These are phyloP conservation scores for Phodopus roborovskii DNA, from an alignment of 2,113 vertebrate genomes.

Conservation along the genomic window DNA sequence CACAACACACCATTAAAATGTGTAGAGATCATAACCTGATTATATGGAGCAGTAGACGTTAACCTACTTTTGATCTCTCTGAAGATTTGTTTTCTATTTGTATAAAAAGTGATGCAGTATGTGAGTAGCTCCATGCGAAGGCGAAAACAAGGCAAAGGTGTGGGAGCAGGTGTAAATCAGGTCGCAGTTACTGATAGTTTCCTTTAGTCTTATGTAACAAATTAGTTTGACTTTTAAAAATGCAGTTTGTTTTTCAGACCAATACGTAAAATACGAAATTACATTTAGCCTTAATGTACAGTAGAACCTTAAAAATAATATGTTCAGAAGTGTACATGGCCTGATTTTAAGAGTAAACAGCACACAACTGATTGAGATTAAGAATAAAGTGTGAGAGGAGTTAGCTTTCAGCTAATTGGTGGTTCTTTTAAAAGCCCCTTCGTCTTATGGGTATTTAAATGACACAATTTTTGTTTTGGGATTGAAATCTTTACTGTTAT, in stretches of 20 bases:
- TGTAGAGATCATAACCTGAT: neutral
- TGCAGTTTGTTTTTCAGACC: neutral
- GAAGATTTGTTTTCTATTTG: neutral
- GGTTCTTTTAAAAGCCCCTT: neutral
- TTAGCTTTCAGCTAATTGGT: neutral
- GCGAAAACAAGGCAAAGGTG: neutral
- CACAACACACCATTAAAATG: neutral
- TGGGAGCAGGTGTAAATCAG: neutral
- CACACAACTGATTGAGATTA: neutral
- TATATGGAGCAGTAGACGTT: neutral
- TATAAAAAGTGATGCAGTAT: neutral
- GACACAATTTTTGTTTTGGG: neutral
- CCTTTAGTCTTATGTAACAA: neutral
- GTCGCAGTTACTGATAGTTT: neutral
- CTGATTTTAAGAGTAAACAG: neutral
- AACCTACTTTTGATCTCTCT: neutral
- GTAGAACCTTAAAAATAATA: neutral
- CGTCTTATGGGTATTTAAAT: neutral
- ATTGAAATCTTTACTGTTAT: neutral
- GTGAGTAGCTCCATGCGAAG: neutral
- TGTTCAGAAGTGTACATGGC: neutral
- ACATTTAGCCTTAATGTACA: neutral
- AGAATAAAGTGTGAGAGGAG: neutral
- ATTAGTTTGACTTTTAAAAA: neutral
- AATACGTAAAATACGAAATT: neutral